These are phyloP conservation scores for Takifugu rubripes DNA, from an alignment of 2,797 vertebrate genomes.

Conservation along the genomic window DNA sequence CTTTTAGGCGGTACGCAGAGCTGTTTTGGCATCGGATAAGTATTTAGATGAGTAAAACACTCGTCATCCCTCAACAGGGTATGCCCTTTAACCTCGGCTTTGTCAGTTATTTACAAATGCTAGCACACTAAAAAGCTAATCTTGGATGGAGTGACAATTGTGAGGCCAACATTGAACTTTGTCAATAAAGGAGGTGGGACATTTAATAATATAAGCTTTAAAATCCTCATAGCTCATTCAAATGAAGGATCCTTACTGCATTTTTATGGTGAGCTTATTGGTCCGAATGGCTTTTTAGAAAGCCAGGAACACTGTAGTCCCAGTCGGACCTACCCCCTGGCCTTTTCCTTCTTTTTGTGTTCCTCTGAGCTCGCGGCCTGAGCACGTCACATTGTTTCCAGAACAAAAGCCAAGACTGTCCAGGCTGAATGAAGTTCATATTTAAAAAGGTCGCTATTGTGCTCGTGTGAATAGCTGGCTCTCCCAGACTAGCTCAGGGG, in stretches of 20 bases:
- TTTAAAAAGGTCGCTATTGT: slow-evolving; percentile 65
- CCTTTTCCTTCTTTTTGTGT: slow-evolving; percentile 40
- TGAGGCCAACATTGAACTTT: neutral
- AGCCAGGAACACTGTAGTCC: slow-evolving; percentile 32
- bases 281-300: slow-evolving; percentile 37
- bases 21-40: too few species aligned
- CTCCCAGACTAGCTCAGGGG: slow-evolving; percentile 41
- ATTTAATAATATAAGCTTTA: neutral
- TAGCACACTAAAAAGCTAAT: too few species aligned
- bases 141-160: too few species aligned
- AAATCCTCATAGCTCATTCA: too few species aligned
- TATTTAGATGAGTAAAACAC: too few species aligned
- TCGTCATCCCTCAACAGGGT: too few species aligned
- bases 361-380: slow-evolving; percentile 17
- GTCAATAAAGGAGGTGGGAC: neutral
- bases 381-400: slow-evolving; percentile 49
- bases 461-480: slow-evolving; percentile 58
- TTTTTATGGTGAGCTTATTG: slow-evolving; percentile 15
- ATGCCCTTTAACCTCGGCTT: too few species aligned
- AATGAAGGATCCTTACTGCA: too few species aligned
- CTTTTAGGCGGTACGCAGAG: neutral
- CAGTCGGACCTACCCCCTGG: slow-evolving; percentile 17
- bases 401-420: slow-evolving; percentile 56
- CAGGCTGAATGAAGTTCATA: slow-evolving; percentile 50
- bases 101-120: too few species aligned